Evolutionary conservation across 2,113 vertebrate species (phyloP).

Genomic region (Python bivittatus): DNA sequence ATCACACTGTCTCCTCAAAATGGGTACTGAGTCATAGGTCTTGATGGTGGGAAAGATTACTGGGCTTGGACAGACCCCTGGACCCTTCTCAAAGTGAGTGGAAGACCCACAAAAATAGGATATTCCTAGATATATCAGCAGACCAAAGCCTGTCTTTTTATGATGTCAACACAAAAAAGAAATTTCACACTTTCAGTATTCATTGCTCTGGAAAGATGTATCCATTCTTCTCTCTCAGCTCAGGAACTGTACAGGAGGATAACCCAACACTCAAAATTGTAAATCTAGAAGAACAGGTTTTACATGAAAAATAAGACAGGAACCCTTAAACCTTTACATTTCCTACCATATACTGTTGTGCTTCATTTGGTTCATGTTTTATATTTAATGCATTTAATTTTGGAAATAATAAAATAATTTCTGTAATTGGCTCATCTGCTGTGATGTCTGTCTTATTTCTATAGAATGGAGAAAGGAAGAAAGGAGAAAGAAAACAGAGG

Average conservation of each 20-base stretch:
- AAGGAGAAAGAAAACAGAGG: too few relatives aligned
- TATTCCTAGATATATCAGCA: constrained; percentile 27
- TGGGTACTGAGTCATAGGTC: constrained; percentile 46
- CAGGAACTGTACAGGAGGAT: not conserved
- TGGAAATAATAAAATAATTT: too few relatives aligned
- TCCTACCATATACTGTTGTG: too few relatives aligned
- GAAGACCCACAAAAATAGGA: constrained; percentile 25
- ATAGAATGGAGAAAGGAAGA: too few relatives aligned
- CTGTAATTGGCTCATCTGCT: too few relatives aligned
- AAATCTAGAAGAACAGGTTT: not conserved
- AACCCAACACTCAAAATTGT: not conserved
- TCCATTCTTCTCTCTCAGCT: constrained; percentile 3
- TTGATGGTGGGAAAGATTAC: constrained; percentile 25
- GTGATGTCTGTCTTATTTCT: too few relatives aligned
- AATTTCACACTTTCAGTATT: too few relatives aligned
- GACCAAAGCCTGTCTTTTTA: constrained; percentile 37
- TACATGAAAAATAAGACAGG: too few relatives aligned
- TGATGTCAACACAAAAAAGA: not conserved
- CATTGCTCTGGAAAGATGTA: not conserved
- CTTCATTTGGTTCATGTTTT: too few relatives aligned
- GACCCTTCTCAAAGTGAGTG: constrained; percentile 1
- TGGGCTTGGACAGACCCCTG: constrained; percentile 40
- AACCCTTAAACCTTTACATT: too few relatives aligned
- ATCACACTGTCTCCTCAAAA: constrained; percentile 38
- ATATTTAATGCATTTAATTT: too few relatives aligned